Evolutionary conservation across 2,888 invertebrate species (phyloP), one percentile per base, ranked within the genome.

Genomic region (Polylopha cassiicola): DNA sequence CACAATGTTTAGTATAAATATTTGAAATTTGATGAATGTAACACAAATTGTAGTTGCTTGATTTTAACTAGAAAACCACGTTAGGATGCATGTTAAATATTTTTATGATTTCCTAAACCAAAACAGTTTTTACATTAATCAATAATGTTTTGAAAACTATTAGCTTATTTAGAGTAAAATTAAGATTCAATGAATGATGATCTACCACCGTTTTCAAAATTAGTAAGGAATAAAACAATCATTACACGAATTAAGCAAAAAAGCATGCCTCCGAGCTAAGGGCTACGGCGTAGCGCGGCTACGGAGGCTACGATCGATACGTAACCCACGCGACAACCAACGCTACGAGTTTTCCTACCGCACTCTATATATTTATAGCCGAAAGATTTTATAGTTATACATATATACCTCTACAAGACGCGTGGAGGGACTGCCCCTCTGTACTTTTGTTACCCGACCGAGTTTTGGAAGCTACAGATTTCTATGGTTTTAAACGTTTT

Each of bases 251-350:
- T 37, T 44, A 68, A 69, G 62, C 65, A 73, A 73, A 70, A 65
- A 61, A 61, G 52, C 61, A 55, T 64, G 55, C 55, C 60, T 66
- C 59, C 49, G 71, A 73, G 71, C 61, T 47, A 39, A 41, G 36
- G 32, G 61, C 73, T 66, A 69, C 71, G 73, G 45, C 70, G 75
- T 73, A 73, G 73, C 63, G 61, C 62, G 55, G 45, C 44, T 37
- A 23, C 44, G 43, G 37, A 37, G 59, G 70, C 57, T 66, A 69
- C 81, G 82, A 82, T 84, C 84, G 73, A 84, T 84, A 80, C 62
- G 53, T 57, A 56, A 53, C 59, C 70, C 64, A 66, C 77, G 78
- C 80, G 80, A 82, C 82, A 82, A 65, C 65, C 63, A 64, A 56
- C 62, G 72, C 69, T 73, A 71, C 69, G 65, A 61, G 61, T 64